A percentile compares a stretch with the other conserved stretches of the same genome.
These are phyloP conservation scores for Pseudomyrmex sp. DNA, from an alignment of 1,140 invertebrate genomes.

Conservation along the genomic window DNA sequence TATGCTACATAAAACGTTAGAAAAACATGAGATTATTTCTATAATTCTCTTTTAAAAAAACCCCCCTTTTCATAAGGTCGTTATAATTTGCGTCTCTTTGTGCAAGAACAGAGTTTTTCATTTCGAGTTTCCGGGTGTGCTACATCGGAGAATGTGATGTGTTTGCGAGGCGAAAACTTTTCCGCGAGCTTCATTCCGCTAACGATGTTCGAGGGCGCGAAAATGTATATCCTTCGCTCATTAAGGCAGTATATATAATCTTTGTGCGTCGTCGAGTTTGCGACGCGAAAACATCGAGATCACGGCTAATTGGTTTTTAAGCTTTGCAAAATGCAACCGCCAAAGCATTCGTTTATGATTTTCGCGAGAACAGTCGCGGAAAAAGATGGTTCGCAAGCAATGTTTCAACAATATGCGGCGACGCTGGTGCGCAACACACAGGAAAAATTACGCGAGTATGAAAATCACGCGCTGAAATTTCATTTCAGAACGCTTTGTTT, in stretches of 20 bases:
- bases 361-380: constrained; percentile 1
- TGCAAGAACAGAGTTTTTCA: background rate
- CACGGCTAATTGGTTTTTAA: constrained; percentile 76
- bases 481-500: background rate
- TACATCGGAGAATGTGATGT: background rate
- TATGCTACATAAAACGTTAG: no score
- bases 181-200: constrained; percentile 3
- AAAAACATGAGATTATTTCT: no score
- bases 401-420: background rate
- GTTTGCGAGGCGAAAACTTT: background rate
- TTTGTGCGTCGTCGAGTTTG: constrained; percentile 53
- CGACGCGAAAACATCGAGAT: constrained; percentile 65
- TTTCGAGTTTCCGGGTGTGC: background rate
- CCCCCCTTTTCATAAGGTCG: background rate
- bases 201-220: constrained; percentile 42
- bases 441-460: background rate
- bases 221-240: constrained; percentile 71
- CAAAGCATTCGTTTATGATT: constrained; percentile 42
- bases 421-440: background rate
- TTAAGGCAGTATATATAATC: constrained; percentile 58
- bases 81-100: background rate
- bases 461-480: constrained; percentile 10
- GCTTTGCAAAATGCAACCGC: constrained; percentile 50
- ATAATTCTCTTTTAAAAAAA: no score
- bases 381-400: background rate